Evolutionary conservation across 2,888 invertebrate genomes (phyloP).

Genomic region (Ernsta delagoae): DNA sequence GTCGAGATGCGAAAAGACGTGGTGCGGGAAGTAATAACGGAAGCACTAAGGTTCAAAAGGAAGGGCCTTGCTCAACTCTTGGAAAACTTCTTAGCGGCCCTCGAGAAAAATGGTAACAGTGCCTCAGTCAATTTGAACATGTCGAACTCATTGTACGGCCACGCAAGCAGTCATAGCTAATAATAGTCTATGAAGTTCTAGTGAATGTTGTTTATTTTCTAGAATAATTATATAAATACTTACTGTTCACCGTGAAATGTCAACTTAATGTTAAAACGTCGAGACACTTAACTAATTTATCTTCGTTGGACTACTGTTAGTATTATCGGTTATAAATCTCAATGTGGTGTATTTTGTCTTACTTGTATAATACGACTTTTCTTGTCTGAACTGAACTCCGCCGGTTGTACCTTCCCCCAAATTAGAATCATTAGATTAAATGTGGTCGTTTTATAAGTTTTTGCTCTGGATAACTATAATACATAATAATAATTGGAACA

Average conservation of each 20-base stretch:
- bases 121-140: constrained; percentile 69
- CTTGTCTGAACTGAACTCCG: constrained; percentile 28
- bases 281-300: constrained; percentile 34
- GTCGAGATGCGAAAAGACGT: constrained; percentile 88
- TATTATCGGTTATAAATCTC: constrained; percentile 37
- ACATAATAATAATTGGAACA: not conserved
- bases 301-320: constrained; percentile 26
- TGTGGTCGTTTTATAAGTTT: constrained; percentile 1
- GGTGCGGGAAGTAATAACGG: constrained; percentile 89
- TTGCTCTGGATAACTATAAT: constrained; percentile 7
- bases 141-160: constrained; percentile 63
- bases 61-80: constrained; percentile 88
- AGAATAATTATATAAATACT: constrained; percentile 24
- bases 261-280: constrained; percentile 31
- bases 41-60: constrained; percentile 91
- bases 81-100: constrained; percentile 86
- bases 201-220: constrained; percentile 36
- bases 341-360: constrained; percentile 27
- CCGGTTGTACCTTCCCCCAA: constrained; percentile 1
- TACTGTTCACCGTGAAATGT: constrained; percentile 32
- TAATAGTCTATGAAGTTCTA: constrained; percentile 56
- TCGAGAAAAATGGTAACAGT: constrained; percentile 81
- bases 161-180: constrained; percentile 73
- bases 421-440: not conserved
- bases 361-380: constrained; percentile 30